These are phyloP conservation scores for Myotis pilosus DNA, from an alignment of 2,797 vertebrate genomes.

Conservation along the genomic window DNA sequence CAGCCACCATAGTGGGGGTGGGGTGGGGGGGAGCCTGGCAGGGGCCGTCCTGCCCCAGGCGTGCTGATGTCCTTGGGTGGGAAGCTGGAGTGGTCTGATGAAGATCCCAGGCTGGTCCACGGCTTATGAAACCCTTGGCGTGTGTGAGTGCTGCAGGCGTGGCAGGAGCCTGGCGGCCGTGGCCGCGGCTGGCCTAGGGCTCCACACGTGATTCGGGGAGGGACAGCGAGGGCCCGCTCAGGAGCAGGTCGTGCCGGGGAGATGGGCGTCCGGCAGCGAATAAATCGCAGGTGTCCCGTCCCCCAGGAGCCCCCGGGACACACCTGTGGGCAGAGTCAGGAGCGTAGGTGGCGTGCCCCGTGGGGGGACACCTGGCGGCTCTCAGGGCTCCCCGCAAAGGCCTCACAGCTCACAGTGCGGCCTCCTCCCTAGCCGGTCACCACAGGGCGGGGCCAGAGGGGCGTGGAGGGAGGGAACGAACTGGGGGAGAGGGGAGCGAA, in stretches of 20 bases:
- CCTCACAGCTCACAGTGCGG: background rate
- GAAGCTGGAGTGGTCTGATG: background rate
- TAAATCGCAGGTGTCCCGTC: rapidly evolving
- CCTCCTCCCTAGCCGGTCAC: background rate
- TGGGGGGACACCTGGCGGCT: no score
- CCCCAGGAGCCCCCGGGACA: background rate
- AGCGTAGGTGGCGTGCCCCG: rapidly evolving
- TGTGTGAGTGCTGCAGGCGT: background rate
- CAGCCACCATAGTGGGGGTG: background rate
- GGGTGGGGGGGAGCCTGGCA: rapidly evolving
- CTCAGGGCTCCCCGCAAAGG: background rate
- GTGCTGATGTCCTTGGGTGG: background rate
- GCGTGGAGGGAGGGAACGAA: background rate
- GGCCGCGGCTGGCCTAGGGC: background rate
- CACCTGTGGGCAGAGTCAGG: no score
- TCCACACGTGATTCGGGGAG: background rate
- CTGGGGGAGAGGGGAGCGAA: no score
- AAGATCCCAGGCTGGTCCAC: background rate
- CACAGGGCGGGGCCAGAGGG: no score
- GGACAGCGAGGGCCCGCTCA: rapidly evolving
- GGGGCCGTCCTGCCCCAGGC: background rate
- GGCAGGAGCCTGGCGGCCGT: background rate
- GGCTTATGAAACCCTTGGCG: background rate
- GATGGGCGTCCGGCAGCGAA: background rate
- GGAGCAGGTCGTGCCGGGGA: background rate